Evolutionary conservation across 2,888 invertebrate genomes (phyloP).

Genomic region (Bombyx huttoni): DNA sequence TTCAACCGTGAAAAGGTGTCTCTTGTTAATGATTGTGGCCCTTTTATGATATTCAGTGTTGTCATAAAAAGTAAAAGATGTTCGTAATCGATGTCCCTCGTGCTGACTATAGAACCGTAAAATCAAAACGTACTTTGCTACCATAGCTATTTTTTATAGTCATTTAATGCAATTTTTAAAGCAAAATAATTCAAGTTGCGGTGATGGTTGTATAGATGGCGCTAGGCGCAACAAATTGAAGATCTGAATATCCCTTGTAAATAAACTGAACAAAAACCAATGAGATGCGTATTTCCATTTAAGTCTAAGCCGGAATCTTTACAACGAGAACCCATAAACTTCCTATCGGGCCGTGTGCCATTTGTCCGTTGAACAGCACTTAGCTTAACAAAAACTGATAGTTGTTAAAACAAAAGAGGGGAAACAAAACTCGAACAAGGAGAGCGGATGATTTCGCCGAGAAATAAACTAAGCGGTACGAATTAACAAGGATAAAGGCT

Average conservation of each 20-base stretch:
- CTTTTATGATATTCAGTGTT: background rate
- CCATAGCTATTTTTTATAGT: too few species aligned
- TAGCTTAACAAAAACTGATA: conserved; percentile 71
- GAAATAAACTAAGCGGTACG: conserved; percentile 72
- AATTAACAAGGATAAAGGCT: conserved; percentile 71
- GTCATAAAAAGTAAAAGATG: too few species aligned
- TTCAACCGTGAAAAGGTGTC: background rate
- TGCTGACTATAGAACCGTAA: too few species aligned
- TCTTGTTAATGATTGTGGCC: background rate
- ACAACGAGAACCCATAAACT: conserved; percentile 35
- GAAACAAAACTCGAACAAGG: conserved; percentile 55
- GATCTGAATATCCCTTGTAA: background rate
- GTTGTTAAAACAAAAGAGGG: conserved; percentile 67
- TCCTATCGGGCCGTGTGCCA: conserved; percentile 56
- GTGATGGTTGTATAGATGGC: background rate
- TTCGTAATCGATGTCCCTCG: too few species aligned
- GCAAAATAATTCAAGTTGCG: background rate
- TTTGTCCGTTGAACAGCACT: conserved; percentile 66
- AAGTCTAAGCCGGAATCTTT: conserved; percentile 4
- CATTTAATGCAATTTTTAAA: background rate
- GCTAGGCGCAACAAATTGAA: background rate
- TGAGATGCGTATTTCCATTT: conserved; percentile 1
- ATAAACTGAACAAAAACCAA: background rate
- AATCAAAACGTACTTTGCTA: too few species aligned
- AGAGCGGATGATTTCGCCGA: conserved; percentile 61